Conservation (phyloP, 2,113 vertebrate species). For the Brachyhypopomus gauderio region DNA sequence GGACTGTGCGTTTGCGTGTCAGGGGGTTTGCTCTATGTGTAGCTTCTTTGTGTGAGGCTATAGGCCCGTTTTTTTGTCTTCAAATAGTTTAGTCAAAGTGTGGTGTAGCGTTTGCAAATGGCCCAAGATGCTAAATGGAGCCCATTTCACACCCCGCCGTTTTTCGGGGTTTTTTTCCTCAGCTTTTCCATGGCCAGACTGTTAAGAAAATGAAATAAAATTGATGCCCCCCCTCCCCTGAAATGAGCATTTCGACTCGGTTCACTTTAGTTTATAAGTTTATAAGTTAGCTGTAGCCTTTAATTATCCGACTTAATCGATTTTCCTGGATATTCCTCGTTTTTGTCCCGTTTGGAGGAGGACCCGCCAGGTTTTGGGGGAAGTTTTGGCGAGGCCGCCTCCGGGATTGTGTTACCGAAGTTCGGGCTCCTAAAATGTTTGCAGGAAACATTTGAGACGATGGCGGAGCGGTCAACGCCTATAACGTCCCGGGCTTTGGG, state of each 20-base stretch:
- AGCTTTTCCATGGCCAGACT: background rate
- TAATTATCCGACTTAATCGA: background rate
- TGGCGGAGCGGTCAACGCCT: background rate
- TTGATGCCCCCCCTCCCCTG: background rate
- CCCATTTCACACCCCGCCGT: conserved; percentile 24
- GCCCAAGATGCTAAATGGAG: conserved; percentile 34
- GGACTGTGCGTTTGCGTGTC: background rate
- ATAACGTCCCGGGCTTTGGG: background rate
- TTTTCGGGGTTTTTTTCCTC: background rate
- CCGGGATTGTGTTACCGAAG: conserved; percentile 21
- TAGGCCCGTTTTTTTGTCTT: background rate
- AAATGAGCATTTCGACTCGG: background rate
- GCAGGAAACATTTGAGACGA: too few relatives aligned
- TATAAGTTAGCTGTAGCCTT: background rate
- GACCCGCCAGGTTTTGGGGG: conserved; percentile 41
- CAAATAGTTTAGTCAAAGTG: background rate
- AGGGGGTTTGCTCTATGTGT: background rate
- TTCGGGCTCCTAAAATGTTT: conserved; percentile 6
- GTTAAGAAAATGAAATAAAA: background rate
- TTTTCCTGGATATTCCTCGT: background rate
- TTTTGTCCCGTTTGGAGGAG: conserved; percentile 26
- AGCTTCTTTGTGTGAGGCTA: background rate
- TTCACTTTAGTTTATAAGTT: background rate
- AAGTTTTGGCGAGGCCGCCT: conserved; percentile 43
- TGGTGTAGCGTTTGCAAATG: conserved; percentile 24